Base-by-base conservation (phyloP, 2,888 invertebrate species). In the Caenorhabditis becei region DNA sequence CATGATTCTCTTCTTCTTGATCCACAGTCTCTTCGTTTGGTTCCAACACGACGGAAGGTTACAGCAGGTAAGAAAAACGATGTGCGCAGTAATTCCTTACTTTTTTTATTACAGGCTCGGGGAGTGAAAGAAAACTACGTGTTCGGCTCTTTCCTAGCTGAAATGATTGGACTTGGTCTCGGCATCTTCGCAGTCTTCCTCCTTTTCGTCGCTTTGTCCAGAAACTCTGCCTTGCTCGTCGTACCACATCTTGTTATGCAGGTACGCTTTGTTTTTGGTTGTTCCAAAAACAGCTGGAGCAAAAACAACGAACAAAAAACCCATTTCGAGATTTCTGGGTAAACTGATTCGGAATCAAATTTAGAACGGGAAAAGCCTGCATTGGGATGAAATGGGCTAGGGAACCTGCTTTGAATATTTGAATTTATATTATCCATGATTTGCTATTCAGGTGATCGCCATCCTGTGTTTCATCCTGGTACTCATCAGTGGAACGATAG, bases 241-340 rank as follows among this genome's bases (percentile, higher is more conserved):
- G 77, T 90, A 35, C 91, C 91, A 26, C 91, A 90, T 80, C 80
- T 90, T 41, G 84, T 89, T 56, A 84, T 91, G 47, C 91, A 90
- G 88, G 90, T 89, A 75, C 24, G 49, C 44, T 41, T 20, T 18
- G 47, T 47, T 47, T 47, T 47, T 10, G 41, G 18, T 37, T 66
- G 26, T 35, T 18, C 32, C 10, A 24, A 51, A 51, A 51, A 51
- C 24, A 51, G 26, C 23, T 51, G 51, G 51, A 24, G 24, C 26
- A 24, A 26, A 53, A 51, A 26, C 37, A 18, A 32, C n/a, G 8
- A 23, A 37, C 20, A 16, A 14, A 59, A 63, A 62, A 28, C 35
- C 24, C n/a, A 59, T 49, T 66, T 63, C 49, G 26, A 44, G 26
- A 58, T 32, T 44, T 47, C 47, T n/a, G 47, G 47, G 18, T n/a